Percentiles rank a stretch among this genome's conserved stretches.
Evolutionary conservation across 2,797 vertebrate genomes (phyloP).

Genomic region (Pangasius mekongensis): DNA sequence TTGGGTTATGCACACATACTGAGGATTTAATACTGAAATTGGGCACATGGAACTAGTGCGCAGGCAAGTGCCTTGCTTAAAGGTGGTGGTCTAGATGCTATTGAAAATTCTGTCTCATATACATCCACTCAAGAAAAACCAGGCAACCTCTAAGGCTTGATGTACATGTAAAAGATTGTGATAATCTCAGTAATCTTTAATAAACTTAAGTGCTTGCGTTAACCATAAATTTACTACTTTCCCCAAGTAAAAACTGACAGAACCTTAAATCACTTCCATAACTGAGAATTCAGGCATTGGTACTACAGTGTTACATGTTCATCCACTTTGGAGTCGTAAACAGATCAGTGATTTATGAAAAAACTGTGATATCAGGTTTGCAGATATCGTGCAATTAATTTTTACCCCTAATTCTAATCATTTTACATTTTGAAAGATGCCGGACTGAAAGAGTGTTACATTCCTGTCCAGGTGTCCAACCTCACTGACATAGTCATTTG

Average conservation of each 20-base stretch:
- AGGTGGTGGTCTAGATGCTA: not conserved
- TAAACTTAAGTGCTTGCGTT: not conserved
- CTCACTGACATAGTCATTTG: slow-evolving; percentile 40
- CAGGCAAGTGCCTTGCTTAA: not conserved
- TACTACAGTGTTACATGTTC: not conserved
- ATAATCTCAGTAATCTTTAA: not conserved
- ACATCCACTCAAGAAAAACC: not conserved
- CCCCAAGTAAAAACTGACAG: not conserved
- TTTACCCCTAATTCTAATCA: not conserved
- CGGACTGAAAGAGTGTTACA: not conserved
- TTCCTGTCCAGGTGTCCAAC: slow-evolving; percentile 37
- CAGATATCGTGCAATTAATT: not conserved
- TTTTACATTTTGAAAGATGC: slow-evolving; percentile 21
- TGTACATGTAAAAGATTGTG: not conserved
- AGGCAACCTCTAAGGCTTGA: not conserved
- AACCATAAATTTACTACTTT: not conserved
- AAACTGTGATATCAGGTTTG: not conserved
- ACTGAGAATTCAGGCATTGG: not conserved
- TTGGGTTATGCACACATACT: not conserved
- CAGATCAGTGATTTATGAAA: not conserved
- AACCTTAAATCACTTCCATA: not conserved
- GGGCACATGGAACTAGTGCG: not conserved
- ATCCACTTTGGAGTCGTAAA: not conserved
- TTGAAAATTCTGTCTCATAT: not conserved
- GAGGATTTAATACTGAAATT: slow-evolving; percentile 12